These are phyloP conservation scores for Passer montanus DNA, from an alignment of 2,113 vertebrate genomes.

Conservation along the genomic window DNA sequence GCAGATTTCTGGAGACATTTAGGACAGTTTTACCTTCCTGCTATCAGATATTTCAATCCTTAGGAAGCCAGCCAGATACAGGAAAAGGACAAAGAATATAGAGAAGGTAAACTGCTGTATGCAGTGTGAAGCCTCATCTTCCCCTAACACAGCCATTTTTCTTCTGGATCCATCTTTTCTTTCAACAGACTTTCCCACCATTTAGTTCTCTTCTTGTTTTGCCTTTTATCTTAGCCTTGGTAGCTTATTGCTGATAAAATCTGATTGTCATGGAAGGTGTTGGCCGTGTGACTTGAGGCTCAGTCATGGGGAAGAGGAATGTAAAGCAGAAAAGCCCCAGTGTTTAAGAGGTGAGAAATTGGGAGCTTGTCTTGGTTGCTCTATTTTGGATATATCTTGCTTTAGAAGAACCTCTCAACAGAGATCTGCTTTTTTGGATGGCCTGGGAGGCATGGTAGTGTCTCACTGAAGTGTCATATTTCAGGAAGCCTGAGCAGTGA, in stretches of 20 bases:
- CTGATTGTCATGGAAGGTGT: neutral
- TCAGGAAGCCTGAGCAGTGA: neutral
- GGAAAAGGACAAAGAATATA: neutral
- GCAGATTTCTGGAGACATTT: constrained; percentile 57
- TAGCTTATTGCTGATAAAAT: neutral
- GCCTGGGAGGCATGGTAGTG: neutral
- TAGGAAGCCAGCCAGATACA: neutral
- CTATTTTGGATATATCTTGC: neutral
- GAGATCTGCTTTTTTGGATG: neutral
- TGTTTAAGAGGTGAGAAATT: neutral
- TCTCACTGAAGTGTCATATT: neutral
- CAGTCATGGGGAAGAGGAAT: neutral
- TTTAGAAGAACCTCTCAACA: neutral
- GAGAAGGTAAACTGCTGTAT: neutral
- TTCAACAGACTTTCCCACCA: neutral
- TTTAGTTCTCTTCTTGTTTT: neutral
- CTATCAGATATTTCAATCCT: constrained; percentile 2
- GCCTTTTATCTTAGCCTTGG: neutral
- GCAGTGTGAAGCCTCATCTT: neutral
- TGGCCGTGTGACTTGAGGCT: neutral
- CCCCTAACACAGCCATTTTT: neutral
- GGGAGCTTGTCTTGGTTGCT: neutral
- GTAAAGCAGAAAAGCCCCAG: neutral
- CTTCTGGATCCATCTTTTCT: neutral
- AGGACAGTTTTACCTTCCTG: constrained; percentile 45